Evolutionary conservation across 1,140 invertebrate species (phyloP), one percentile per base, ranked within the genome.

Genomic region (Nebria ingens): DNA sequence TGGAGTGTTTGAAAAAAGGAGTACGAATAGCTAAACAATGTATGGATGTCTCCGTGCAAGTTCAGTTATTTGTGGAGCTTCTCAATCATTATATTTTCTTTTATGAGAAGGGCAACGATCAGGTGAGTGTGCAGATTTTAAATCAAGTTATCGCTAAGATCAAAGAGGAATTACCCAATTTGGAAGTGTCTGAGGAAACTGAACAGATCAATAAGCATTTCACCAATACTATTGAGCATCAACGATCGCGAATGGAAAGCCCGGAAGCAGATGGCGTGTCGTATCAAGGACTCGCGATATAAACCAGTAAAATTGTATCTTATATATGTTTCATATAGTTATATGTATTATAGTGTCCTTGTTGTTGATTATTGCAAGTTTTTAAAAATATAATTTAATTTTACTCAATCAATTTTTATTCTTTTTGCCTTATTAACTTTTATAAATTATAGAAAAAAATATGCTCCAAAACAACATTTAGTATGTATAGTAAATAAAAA

Each of bases 141-240:
- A 89, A 89, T 68, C 83, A 97, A 79, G 79, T 98, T 12, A 91
- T 97, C 50, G 80, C 81, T 9, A 96, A 97, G 74, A 93, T 98
- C 21, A 84, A 86, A 59, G 91, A 96, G 63, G 91, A 96, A 66
- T 72, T 97, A 19, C 89, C 91, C 0, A 94, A 91, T 70, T 76
- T 98, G 25, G 95, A 97, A 68, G 83, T 87, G 9, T 93, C 86
- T 54, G 93, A 97, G 65, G 95, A 98, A 71, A 91, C 91, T 1
- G 93, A 97, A 66, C 93, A 97, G 73, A 95, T 97, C 58, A 89
- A 89, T 53, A 93, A 92, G 67, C 93, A 97, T 73, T 93, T 96
- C 70, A 84, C 85, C 59, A 93, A 93, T 67, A 93, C 90, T 0
- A 68, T 93, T 56, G 85, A 87, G 56, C 89, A 93, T 68, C 74